Conservation (phyloP, 2,888 invertebrate species). For the Pseudococcus jackbeardsleyi region DNA sequence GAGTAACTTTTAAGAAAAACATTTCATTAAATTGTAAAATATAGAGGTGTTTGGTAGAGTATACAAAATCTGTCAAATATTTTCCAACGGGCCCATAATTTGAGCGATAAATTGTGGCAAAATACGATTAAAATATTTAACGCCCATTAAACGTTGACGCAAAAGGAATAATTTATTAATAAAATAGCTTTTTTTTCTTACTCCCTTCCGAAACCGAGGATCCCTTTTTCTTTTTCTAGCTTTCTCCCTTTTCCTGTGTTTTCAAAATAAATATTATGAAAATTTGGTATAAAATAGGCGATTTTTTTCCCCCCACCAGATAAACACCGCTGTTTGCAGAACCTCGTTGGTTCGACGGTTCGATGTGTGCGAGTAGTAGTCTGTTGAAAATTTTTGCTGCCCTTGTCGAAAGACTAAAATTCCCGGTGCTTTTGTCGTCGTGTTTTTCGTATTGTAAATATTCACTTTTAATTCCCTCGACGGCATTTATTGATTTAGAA, state of each 20-base stretch:
- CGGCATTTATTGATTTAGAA: constrained; percentile 18
- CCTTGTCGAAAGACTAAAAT: background rate
- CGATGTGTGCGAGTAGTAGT: background rate
- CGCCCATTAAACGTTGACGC: constrained; percentile 40
- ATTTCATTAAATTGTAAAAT: constrained; percentile 43
- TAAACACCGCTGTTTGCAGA: no score
- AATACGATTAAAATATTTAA: constrained; percentile 46
- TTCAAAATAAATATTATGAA: background rate
- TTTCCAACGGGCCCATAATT: constrained; percentile 10
- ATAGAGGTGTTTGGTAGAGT: constrained; percentile 18
- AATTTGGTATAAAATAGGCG: background rate
- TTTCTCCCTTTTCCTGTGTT: background rate
- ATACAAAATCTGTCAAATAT: constrained; percentile 40
- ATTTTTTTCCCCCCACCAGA: background rate
- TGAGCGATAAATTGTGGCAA: constrained; percentile 10
- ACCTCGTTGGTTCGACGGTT: background rate
- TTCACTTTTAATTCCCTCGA: constrained; percentile 15
- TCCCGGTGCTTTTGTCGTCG: background rate
- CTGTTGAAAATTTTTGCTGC: background rate
- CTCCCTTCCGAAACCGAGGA: background rate
- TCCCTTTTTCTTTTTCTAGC: background rate
- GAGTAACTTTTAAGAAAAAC: constrained; percentile 10
- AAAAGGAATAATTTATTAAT: constrained; percentile 37
- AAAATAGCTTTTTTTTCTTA: constrained; percentile 14
- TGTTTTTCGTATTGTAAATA: constrained; percentile 9